Conservation (phyloP, 2,888 invertebrate genomes). For the Pocota personata region DNA sequence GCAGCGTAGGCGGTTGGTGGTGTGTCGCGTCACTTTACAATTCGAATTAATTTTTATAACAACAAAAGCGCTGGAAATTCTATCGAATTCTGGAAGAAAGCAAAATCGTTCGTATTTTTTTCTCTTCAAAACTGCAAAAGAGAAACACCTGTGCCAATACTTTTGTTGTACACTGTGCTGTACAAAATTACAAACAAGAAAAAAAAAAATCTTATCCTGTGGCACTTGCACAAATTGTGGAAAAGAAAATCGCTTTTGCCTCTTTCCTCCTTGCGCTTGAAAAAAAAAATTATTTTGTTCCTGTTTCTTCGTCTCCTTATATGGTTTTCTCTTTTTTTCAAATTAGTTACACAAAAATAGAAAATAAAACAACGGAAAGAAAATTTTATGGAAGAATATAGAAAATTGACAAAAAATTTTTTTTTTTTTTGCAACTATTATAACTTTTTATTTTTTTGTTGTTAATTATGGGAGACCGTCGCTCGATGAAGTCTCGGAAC, state of each 20-base stretch:
- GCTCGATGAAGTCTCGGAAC: slow-evolving; percentile 58
- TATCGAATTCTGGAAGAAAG: not conserved
- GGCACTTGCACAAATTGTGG: slow-evolving; percentile 27
- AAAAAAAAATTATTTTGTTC: slow-evolving; percentile 47
- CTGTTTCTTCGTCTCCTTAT: slow-evolving; percentile 7
- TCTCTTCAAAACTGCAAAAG: not conserved
- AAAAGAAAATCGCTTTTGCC: slow-evolving; percentile 47
- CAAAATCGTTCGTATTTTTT: not conserved
- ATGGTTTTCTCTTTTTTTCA: not conserved
- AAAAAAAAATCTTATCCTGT: not conserved
- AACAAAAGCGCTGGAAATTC: not conserved
- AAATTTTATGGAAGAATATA: not conserved
- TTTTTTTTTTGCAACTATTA: slow-evolving; percentile 18
- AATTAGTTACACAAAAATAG: not conserved
- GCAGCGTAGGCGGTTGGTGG: not conserved
- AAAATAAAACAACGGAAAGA: not conserved
- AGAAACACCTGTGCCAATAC: slow-evolving; percentile 47
- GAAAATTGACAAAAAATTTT: slow-evolving; percentile 5
- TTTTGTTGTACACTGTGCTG: slow-evolving; percentile 24
- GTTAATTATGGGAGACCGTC: slow-evolving; percentile 42
- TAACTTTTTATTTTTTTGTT: slow-evolving; percentile 10
- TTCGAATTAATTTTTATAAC: not conserved
- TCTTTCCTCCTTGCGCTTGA: slow-evolving; percentile 25
- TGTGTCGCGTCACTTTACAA: slow-evolving; percentile 29
- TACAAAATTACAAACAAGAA: not conserved